Conservation (phyloP, 1,140 invertebrate genomes). For the Varroa destructor region DNA sequence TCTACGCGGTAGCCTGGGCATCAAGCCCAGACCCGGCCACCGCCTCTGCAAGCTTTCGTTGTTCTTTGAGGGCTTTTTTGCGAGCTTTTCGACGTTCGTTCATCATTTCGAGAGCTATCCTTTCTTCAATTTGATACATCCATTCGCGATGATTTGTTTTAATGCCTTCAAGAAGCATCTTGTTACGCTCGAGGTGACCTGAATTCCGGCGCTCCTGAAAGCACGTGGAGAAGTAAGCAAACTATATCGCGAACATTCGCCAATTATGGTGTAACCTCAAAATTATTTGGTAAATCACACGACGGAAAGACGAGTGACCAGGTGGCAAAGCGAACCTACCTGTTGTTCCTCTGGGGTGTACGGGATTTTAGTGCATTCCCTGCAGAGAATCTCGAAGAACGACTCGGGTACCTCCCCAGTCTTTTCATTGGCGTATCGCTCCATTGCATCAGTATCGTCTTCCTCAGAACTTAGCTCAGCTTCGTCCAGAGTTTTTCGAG, state of each 20-base stretch:
- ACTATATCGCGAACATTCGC: not conserved
- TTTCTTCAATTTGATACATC: not conserved
- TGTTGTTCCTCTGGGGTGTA: constrained; percentile 20
- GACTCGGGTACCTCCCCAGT: constrained; percentile 8
- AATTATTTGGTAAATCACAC: too few relatives aligned
- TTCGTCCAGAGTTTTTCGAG: not conserved
- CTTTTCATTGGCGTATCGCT: not conserved
- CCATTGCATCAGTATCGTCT: not conserved
- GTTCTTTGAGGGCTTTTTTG: constrained; percentile 1
- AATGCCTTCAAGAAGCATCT: constrained; percentile 24
- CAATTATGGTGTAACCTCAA: not conserved
- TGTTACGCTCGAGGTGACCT: not conserved
- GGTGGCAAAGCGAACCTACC: not conserved
- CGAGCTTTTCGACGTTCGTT: not conserved
- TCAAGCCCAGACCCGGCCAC: not conserved
- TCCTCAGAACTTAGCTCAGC: not conserved
- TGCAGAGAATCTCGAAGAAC: constrained; percentile 21
- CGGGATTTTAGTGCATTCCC: constrained; percentile 12
- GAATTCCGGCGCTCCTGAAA: constrained; percentile 5
- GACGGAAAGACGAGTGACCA: not conserved
- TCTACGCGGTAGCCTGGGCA: too few relatives aligned
- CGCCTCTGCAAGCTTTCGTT: constrained; percentile 6
- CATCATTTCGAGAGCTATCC: constrained; percentile 4
- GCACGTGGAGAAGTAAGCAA: too few relatives aligned
- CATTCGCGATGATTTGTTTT: constrained; percentile 8